Conservation (phyloP, 1,140 invertebrate species). For the Nebria ingens region DNA sequence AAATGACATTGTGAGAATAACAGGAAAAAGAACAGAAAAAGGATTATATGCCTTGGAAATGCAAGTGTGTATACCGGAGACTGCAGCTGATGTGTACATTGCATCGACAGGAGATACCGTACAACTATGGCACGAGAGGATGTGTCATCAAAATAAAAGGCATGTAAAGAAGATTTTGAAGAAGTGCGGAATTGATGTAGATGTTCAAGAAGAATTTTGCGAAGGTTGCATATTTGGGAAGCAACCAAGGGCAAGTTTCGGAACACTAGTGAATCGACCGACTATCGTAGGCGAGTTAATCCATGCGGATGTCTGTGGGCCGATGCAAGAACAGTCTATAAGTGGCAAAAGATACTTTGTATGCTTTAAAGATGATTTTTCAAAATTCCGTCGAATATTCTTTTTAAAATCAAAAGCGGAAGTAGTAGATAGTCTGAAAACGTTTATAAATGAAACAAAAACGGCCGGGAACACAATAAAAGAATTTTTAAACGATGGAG, state of each 20-base stretch:
- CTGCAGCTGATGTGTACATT: background rate
- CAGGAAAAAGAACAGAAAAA: background rate
- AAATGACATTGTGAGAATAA: too few relatives aligned
- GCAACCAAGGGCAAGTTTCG: slow-evolving; percentile 11
- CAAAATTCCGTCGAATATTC: slow-evolving; percentile 21
- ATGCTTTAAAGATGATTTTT: slow-evolving; percentile 27
- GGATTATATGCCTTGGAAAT: background rate
- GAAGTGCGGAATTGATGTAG: slow-evolving; percentile 11
- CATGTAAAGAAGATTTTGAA: slow-evolving; percentile 17
- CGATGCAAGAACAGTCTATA: slow-evolving; percentile 21
- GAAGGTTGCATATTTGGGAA: slow-evolving; percentile 20
- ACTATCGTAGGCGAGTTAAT: slow-evolving; percentile 14
- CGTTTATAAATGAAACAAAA: background rate
- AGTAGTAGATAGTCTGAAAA: slow-evolving; percentile 11
- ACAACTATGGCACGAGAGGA: slow-evolving; percentile 16
- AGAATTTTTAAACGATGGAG: slow-evolving; percentile 18
- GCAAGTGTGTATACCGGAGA: background rate
- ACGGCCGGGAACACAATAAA: slow-evolving; percentile 18
- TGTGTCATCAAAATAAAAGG: slow-evolving; percentile 21
- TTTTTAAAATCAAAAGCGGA: slow-evolving; percentile 28
- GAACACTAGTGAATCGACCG: background rate
- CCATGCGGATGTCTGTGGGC: slow-evolving; percentile 23
- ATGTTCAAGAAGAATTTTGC: slow-evolving; percentile 17
- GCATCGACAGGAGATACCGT: background rate
- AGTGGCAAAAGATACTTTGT: slow-evolving; percentile 26